These are phyloP conservation scores for Egretta garzetta DNA, from an alignment of 2,113 vertebrate species.

Conservation along the genomic window DNA sequence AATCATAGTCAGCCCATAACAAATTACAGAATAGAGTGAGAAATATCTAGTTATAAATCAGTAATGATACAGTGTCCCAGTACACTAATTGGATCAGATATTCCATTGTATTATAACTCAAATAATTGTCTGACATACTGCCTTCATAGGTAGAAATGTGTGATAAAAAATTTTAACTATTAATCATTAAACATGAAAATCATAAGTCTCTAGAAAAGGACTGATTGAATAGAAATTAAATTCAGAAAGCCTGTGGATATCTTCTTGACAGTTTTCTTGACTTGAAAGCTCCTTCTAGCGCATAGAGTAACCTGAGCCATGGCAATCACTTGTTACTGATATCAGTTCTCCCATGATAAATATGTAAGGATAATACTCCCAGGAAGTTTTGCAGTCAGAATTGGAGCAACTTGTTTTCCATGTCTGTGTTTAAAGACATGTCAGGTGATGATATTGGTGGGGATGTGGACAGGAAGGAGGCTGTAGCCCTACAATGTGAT, in stretches of 20 bases:
- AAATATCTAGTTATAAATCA: neutral
- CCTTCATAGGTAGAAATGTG: neutral
- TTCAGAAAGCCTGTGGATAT: neutral
- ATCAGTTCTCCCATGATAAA: neutral
- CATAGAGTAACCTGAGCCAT: rapidly evolving
- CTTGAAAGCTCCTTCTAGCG: neutral
- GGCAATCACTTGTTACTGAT: neutral
- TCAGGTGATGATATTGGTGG: neutral
- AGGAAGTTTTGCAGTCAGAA: neutral
- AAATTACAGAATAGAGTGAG: neutral
- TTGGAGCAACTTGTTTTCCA: neutral
- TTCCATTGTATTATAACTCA: neutral
- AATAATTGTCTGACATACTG: neutral
- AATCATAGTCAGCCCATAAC: neutral
- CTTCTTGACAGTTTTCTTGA: neutral
- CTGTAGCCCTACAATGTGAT: neutral
- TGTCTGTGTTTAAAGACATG: neutral
- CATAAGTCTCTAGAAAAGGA: neutral
- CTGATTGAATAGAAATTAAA: neutral
- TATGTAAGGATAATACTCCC: neutral
- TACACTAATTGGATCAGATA: neutral
- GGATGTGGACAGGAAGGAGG: neutral
- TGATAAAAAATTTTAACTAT: neutral
- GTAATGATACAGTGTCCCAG: neutral
- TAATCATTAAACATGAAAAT: neutral